These are phyloP conservation scores for Aphis gossypii DNA, from an alignment of 1,140 invertebrate species.

Conservation along the genomic window DNA sequence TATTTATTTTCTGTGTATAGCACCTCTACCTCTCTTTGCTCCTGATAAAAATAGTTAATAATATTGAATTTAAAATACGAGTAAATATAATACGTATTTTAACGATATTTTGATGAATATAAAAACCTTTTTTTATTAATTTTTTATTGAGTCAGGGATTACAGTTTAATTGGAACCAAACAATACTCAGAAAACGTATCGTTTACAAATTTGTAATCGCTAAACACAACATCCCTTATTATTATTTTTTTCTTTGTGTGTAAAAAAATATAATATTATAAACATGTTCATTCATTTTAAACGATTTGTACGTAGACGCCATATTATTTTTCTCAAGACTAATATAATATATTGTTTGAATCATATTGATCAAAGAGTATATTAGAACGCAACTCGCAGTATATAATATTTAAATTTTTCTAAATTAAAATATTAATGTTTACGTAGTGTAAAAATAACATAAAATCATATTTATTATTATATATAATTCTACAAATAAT, in stretches of 20 bases:
- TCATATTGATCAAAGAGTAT: background rate
- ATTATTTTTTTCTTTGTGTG: background rate
- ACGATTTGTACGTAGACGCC: background rate
- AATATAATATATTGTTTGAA: background rate
- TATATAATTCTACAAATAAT: too few relatives aligned
- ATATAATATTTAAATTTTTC: too few relatives aligned
- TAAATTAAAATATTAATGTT: too few relatives aligned
- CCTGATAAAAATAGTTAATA: background rate
- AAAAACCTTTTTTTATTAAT: background rate
- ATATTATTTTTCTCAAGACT: background rate
- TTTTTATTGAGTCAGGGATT: background rate
- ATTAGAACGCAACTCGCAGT: background rate
- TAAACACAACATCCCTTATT: background rate
- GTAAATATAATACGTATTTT: background rate
- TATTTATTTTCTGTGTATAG: background rate
- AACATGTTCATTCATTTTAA: background rate
- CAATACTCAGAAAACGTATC: background rate
- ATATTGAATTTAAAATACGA: slow-evolving; percentile 3
- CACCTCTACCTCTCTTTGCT: background rate
- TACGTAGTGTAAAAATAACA: too few relatives aligned
- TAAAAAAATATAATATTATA: background rate
- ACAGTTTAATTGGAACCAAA: background rate
- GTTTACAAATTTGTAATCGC: background rate
- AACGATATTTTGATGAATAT: background rate
- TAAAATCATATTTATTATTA: too few relatives aligned